phyloP scores from a whole-genome alignment of 2,113 vertebrate genomes.

The Neogobius melanostomus region DNA sequence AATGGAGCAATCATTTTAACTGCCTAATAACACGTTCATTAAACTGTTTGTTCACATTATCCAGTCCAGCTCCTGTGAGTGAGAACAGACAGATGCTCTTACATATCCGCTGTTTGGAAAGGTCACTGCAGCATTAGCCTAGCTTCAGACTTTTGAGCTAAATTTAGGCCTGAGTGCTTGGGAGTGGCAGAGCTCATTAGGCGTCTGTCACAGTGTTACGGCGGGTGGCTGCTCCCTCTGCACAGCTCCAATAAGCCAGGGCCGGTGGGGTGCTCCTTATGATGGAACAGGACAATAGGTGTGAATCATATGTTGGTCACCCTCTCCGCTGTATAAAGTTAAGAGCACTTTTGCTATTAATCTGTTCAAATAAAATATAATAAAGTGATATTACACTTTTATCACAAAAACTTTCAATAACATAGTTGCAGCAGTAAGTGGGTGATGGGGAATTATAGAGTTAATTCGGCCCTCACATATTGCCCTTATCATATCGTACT shows the following conservation, averaged over 20 bases:
- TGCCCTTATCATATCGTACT: too few species aligned
- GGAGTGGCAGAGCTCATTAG: conserved; percentile 35
- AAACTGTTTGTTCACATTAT: too few species aligned
- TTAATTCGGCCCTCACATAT: too few species aligned
- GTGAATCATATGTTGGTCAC: conserved; percentile 36
- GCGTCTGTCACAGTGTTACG: conserved; percentile 21
- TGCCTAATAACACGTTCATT: too few species aligned
- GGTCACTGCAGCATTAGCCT: conserved; percentile 5
- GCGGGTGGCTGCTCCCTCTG: conserved; percentile 30
- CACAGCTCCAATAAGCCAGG: conserved; percentile 53
- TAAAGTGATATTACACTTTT: not conserved
- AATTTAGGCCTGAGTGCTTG: conserved; percentile 19
- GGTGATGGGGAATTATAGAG: too few species aligned
- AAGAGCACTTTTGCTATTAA: conserved; percentile 21
- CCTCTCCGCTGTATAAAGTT: conserved; percentile 21
- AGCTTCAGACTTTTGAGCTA: conserved; percentile 7
- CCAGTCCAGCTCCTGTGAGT: not conserved
- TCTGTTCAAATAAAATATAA: conserved; percentile 11
- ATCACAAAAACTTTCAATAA: not conserved
- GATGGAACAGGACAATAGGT: conserved; percentile 55
- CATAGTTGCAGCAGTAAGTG: too few species aligned
- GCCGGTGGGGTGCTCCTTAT: conserved; percentile 38
- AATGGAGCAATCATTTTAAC: too few species aligned
- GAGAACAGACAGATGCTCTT: not conserved
- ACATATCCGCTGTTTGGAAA: not conserved